These are phyloP conservation scores for Micrastur ruficollis DNA, from an alignment of 2,797 vertebrate species.

Conservation along the genomic window DNA sequence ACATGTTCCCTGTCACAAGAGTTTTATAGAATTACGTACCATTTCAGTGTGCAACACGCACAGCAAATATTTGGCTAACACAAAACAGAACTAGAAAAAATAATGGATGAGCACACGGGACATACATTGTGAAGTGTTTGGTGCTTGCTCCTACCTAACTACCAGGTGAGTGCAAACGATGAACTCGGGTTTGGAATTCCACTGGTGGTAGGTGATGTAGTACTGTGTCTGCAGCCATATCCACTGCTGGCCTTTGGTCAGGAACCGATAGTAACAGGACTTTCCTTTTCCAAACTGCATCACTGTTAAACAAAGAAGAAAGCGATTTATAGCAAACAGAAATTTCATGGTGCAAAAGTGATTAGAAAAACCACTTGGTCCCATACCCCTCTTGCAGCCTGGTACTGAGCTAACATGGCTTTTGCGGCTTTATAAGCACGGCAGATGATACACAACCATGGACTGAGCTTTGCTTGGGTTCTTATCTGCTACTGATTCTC, in stretches of 20 bases:
- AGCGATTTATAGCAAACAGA: not conserved
- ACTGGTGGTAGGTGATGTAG: constrained; percentile 92
- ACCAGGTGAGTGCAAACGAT: constrained; percentile 88
- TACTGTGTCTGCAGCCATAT: constrained; percentile 90
- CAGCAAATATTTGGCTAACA: not conserved
- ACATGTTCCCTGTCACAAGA: not conserved
- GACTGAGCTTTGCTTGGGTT: not conserved
- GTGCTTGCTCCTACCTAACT: constrained; percentile 76
- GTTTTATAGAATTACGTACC: not conserved
- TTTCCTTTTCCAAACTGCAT: constrained; percentile 92
- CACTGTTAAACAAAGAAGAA: constrained; percentile 67
- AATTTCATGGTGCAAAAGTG: not conserved
- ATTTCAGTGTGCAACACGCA: not conserved
- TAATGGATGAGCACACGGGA: not conserved
- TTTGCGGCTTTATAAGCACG: not conserved
- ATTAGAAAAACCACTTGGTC: not conserved
- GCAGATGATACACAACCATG: not conserved
- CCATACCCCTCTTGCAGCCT: not conserved
- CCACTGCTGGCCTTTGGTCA: constrained; percentile 91
- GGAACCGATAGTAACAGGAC: constrained; percentile 89
- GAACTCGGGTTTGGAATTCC: constrained; percentile 93
- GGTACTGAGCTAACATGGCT: not conserved
- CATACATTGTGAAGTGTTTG: accelerated
- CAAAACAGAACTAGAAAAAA: not conserved
- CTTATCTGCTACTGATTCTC: not conserved